phyloP scores from a whole-genome alignment of 2,797 vertebrate species.

The Etheostoma perlongum region DNA sequence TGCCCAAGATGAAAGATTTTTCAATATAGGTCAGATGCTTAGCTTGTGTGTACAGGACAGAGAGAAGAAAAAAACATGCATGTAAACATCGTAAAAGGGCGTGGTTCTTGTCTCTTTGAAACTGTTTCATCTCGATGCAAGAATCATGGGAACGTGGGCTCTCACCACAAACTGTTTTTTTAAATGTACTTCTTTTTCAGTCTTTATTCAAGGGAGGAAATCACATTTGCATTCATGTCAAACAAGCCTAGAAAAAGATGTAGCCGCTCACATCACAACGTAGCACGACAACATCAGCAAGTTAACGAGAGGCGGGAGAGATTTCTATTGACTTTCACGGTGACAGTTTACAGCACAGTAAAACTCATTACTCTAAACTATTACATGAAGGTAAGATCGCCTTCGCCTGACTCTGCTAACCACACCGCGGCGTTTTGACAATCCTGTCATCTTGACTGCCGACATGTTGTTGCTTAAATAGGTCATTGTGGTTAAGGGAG shows the following conservation, averaged over 20 bases:
- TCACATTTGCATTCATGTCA: conserved; percentile 60
- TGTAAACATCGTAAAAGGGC: conserved; percentile 57
- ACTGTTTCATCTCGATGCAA: conserved; percentile 66
- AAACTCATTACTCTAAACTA: conserved; percentile 70
- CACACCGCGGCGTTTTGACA: conserved; percentile 75
- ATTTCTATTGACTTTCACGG: conserved; percentile 45
- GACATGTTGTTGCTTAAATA: conserved; percentile 76
- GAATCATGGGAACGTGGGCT: conserved; percentile 40
- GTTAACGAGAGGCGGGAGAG: conserved; percentile 54
- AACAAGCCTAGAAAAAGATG: conserved; percentile 39
- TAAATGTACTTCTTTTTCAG: conserved; percentile 22
- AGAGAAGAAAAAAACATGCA: conserved; percentile 30
- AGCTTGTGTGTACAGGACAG: conserved; percentile 59
- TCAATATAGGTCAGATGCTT: conserved; percentile 73
- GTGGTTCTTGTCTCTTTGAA: conserved; percentile 46
- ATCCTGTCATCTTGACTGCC: conserved; percentile 69
- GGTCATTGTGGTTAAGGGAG: conserved; percentile 75
- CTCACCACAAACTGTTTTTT: conserved; percentile 53
- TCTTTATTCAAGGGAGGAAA: conserved; percentile 42
- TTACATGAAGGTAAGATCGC: conserved; percentile 69
- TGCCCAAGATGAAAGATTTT: conserved; percentile 73
- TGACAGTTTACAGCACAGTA: conserved; percentile 67
- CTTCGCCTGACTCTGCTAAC: conserved; percentile 65
- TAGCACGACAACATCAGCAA: conserved; percentile 43
- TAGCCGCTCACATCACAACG: conserved; percentile 44